A percentile compares a stretch with the other conserved stretches of the same genome.
Evolutionary conservation across 2,113 vertebrate genomes (phyloP).

Genomic region (Hippocampus barbouri): DNA sequence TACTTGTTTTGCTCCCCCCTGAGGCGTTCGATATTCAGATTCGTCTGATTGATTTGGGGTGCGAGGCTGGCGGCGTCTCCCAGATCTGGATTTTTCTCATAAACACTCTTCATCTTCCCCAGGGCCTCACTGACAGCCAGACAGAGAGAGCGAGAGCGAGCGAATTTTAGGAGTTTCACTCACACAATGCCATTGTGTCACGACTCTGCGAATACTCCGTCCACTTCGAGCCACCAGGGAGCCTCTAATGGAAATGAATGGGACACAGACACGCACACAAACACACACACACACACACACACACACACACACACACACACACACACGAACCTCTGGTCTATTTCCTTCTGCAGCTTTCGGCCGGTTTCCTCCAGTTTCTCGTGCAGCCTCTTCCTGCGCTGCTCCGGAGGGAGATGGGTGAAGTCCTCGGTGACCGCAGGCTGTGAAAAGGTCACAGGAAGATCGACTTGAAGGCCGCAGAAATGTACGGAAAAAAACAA

Average conservation of each 20-base stretch:
- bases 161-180: slow-evolving; percentile 2
- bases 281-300: background rate
- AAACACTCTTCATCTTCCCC: slow-evolving; percentile 90
- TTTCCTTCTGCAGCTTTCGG: slow-evolving; percentile 95
- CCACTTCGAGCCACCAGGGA: slow-evolving; percentile 14
- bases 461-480: slow-evolving; percentile 7
- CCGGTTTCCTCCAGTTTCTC: slow-evolving; percentile 91
- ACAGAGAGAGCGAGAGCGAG: slow-evolving; percentile 4
- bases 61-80: slow-evolving; percentile 83
- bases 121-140: slow-evolving; percentile 78
- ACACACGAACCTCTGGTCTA: slow-evolving; percentile 88
- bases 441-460: slow-evolving; percentile 49
- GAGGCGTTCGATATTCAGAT: slow-evolving; percentile 80
- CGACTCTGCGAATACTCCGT: slow-evolving; percentile 63
- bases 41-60: slow-evolving; percentile 81
- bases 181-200: slow-evolving; percentile 37
- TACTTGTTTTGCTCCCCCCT: slow-evolving; percentile 80
- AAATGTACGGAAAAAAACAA: background rate
- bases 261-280: background rate
- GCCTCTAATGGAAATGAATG: slow-evolving; percentile 25
- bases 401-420: slow-evolving; percentile 93
- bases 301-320: slow-evolving; percentile 10
- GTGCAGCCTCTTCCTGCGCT: slow-evolving; percentile 93
- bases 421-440: slow-evolving; percentile 84
- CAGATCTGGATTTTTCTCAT: slow-evolving; percentile 89